phyloP scores from a whole-genome alignment of 1,140 invertebrate genomes.

The Tyrophagus putrescentiae region DNA sequence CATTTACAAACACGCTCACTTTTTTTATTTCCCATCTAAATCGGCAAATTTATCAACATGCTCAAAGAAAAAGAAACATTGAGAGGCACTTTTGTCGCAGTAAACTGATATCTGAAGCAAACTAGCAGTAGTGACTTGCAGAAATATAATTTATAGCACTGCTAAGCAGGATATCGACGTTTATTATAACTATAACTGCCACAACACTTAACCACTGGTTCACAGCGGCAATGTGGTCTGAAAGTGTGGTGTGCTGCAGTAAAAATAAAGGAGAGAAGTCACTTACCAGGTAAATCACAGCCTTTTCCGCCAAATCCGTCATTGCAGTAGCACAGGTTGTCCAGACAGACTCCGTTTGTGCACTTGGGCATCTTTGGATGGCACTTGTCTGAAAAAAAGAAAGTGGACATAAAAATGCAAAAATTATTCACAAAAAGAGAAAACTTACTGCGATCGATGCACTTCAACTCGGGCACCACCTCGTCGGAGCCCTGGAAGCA shows the following conservation, averaged over 20 bases:
- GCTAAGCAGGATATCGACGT: neutral
- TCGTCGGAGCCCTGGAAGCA: constrained; percentile 84
- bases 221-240: too few species aligned
- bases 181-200: too few species aligned
- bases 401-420: constrained; percentile 16
- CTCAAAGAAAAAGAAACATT: too few species aligned
- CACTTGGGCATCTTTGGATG: constrained; percentile 49
- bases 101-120: too few species aligned
- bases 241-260: too few species aligned
- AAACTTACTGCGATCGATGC: constrained; percentile 51
- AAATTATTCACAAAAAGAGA: neutral
- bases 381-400: constrained; percentile 55
- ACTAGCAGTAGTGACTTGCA: too few species aligned
- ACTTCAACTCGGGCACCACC: constrained; percentile 70
- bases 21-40: too few species aligned
- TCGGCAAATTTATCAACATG: too few species aligned
- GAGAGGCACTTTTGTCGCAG: too few species aligned
- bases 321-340: constrained; percentile 84
- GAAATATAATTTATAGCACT: neutral
- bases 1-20: too few species aligned
- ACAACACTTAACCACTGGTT: too few species aligned
- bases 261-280: too few species aligned
- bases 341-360: constrained; percentile 78
- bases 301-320: constrained; percentile 84
- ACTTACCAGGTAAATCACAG: constrained; percentile 74